phyloP scores from a whole-genome alignment of 2,888 invertebrate species.

The Cerastis leucographa region DNA sequence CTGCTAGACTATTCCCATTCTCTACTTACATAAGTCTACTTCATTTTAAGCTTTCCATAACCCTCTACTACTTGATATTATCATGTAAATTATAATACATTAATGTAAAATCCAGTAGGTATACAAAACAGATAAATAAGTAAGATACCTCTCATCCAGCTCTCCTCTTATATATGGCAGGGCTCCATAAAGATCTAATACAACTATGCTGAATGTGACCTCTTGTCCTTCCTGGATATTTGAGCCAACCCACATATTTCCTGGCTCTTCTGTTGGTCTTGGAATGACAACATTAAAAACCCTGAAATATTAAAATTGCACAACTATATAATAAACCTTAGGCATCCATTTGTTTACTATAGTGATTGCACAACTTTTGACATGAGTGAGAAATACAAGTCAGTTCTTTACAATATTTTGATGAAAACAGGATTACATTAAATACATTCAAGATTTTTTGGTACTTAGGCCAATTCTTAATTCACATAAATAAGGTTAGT shows the following conservation, averaged over 20 bases:
- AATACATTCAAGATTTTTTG: background rate
- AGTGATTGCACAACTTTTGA: constrained; percentile 42
- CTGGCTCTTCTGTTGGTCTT: constrained; percentile 87
- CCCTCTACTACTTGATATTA: background rate
- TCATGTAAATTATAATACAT: background rate
- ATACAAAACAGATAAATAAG: background rate
- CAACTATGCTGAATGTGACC: constrained; percentile 91
- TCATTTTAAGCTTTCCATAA: background rate
- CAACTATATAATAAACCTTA: constrained; percentile 11
- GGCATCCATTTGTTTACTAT: background rate
- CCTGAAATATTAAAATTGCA: constrained; percentile 74
- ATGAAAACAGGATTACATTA: background rate
- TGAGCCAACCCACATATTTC: constrained; percentile 91
- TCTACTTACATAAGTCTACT: background rate
- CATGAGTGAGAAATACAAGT: background rate
- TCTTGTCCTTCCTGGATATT: constrained; percentile 91
- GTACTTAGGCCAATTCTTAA: background rate
- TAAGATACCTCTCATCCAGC: constrained; percentile 87
- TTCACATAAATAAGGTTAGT: background rate
- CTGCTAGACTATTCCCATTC: background rate
- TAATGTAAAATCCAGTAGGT: background rate
- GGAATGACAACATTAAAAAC: constrained; percentile 93
- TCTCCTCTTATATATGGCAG: constrained; percentile 92
- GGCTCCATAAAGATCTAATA: constrained; percentile 90
- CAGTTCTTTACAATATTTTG: constrained; percentile 1